A percentile compares a stretch with the other conserved stretches of the same genome.
phyloP scores from a whole-genome alignment of 2,113 vertebrate genomes.

The Axis porcinus region DNA sequence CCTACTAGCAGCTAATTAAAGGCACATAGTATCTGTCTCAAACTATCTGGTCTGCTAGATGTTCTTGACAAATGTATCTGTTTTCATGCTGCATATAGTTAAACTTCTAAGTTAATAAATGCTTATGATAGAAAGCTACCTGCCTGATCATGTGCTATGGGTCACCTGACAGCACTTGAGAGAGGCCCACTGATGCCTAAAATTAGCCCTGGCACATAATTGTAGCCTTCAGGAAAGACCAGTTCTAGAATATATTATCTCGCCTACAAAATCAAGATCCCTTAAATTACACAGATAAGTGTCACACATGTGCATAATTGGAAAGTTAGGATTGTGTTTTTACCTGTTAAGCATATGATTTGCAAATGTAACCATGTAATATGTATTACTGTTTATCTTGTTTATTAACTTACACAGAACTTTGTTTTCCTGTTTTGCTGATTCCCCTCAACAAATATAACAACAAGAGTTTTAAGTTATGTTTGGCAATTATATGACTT shows the following conservation, averaged over 20 bases:
- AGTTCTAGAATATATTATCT: conserved; percentile 33
- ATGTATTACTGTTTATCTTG: not conserved
- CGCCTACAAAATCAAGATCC: conserved; percentile 37
- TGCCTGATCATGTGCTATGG: not conserved
- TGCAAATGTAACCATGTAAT: not conserved
- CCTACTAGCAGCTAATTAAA: conserved; percentile 49
- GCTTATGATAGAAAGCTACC: conserved; percentile 31
- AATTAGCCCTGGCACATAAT: conserved; percentile 17
- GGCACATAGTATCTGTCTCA: not conserved
- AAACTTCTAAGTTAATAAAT: conserved; percentile 51
- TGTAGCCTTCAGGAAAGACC: conserved; percentile 12
- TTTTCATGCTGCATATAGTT: not conserved
- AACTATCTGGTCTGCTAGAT: conserved; percentile 38
- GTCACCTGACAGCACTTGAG: conserved; percentile 43
- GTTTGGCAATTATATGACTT: not conserved
- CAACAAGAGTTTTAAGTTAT: not conserved
- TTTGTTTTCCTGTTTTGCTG: not conserved
- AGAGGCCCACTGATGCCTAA: not conserved
- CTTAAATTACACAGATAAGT: conserved; percentile 9
- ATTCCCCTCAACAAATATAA: not conserved
- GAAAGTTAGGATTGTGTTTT: not conserved
- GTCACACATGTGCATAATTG: not conserved
- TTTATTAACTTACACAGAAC: not conserved
- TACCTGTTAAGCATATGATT: not conserved
- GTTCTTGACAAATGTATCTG: not conserved